Conservation (phyloP, 2,113 vertebrate genomes). For the Arenaria interpres region DNA sequence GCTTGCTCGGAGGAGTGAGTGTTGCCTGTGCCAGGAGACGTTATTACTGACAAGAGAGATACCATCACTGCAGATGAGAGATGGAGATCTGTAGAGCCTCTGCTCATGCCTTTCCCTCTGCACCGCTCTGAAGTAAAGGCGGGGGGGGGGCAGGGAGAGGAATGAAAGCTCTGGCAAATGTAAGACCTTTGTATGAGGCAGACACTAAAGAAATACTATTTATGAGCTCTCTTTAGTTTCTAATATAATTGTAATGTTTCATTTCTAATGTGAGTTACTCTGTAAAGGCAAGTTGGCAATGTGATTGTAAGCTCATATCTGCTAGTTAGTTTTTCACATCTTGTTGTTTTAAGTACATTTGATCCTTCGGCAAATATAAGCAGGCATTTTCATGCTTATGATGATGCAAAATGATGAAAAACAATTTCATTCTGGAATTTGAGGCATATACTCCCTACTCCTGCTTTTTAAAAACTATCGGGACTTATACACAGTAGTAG, state of each 20-base stretch:
- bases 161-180: background rate
- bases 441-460: rapidly evolving
- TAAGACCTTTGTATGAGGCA: background rate
- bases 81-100: background rate
- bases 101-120: background rate
- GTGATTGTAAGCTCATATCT: background rate
- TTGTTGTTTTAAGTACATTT: background rate
- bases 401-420: background rate
- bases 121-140: background rate
- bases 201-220: background rate
- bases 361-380: background rate
- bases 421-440: background rate
- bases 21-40: background rate
- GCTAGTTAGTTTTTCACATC: background rate
- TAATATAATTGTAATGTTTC: background rate
- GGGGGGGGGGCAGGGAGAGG: too few species aligned
- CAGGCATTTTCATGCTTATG: background rate
- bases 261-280: background rate
- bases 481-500: background rate
- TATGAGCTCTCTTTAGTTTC: background rate
- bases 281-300: background rate
- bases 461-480: background rate
- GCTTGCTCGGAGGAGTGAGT: background rate
- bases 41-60: background rate
- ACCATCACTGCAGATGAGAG: background rate